Conservation (phyloP, 2,113 vertebrate species). For the Corythaixoides concolor region DNA sequence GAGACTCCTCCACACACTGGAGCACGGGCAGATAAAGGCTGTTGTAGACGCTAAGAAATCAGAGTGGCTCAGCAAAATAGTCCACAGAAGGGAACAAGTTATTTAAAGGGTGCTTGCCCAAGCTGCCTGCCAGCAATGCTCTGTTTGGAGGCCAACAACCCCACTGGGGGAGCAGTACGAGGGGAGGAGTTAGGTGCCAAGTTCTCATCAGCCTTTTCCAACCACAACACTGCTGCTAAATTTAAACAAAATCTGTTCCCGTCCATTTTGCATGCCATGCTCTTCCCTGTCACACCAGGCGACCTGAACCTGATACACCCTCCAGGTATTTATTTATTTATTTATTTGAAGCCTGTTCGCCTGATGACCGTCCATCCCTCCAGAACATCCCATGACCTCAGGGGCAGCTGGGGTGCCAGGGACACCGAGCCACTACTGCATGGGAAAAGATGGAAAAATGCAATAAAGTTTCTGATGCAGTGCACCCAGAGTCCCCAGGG, state of each 20-base stretch:
- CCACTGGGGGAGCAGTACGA: neutral
- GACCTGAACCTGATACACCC: neutral
- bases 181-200: neutral
- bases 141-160: neutral
- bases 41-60: neutral
- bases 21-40: neutral
- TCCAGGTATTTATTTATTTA: neutral
- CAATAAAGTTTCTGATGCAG: neutral
- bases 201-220: constrained; percentile 31
- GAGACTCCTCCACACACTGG: neutral
- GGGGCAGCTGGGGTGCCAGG: neutral
- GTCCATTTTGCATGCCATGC: neutral
- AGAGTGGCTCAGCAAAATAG: neutral
- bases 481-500: neutral
- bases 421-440: neutral
- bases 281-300: neutral
- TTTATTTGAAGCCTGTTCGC: neutral
- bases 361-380: neutral
- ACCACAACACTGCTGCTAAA: constrained; percentile 35
- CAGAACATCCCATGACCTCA: neutral
- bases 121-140: neutral
- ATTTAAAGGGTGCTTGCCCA: constrained; percentile 2
- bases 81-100: neutral
- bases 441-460: neutral
- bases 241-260: constrained; percentile 52